Base-by-base conservation (phyloP, 2,113 vertebrate species). In the Grus americana region DNA sequence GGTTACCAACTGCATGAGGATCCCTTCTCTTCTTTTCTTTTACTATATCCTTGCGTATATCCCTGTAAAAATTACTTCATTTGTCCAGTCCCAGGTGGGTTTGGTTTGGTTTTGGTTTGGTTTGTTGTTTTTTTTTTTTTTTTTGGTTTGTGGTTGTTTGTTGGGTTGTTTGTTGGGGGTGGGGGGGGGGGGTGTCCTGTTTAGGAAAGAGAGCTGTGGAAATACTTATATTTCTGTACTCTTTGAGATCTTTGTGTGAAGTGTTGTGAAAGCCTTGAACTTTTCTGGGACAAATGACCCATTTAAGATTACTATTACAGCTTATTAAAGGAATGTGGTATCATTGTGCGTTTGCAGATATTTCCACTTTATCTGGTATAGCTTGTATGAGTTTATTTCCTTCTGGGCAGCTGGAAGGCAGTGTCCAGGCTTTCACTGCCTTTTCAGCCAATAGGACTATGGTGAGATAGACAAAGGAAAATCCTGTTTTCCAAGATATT, bases 251-350 rank as follows among this genome's bases (percentile, higher is more conserved):
- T 71, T 83, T 61, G 27, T 81, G 22, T 52, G 26, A 86, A 79
- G 55, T 67, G 14, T 10, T 80, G 50, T 44, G 38, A 63, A 89
- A 87, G 17, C 10, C 15, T 74, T 61, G 57, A 86, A 34, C 55
- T 86, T 86, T 73, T 80, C 59, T 81, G 55, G 47, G 58, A 49
- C 20, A 36, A 27, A 15, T 65, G 80, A 92, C 32, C 72, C 20
- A n/a, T 85, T 93, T 81, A 85, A 91, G 57, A 72, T 75, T 81
- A 26, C 3, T 79, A 34, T 95, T 93, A 72, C 61, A 79, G 20
- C 30, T 94, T 81, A 40, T 59, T 54, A 78, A 89, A 94, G 32
- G 73, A 91, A 95, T 87, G 76, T 81, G 24, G 6, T n/a, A 47
- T 65, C 42, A 84, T 65, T 76, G 47, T 36, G 27, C 80, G 10